Conservation (phyloP, 2,888 invertebrate genomes). For the Isoperla grammatica region DNA sequence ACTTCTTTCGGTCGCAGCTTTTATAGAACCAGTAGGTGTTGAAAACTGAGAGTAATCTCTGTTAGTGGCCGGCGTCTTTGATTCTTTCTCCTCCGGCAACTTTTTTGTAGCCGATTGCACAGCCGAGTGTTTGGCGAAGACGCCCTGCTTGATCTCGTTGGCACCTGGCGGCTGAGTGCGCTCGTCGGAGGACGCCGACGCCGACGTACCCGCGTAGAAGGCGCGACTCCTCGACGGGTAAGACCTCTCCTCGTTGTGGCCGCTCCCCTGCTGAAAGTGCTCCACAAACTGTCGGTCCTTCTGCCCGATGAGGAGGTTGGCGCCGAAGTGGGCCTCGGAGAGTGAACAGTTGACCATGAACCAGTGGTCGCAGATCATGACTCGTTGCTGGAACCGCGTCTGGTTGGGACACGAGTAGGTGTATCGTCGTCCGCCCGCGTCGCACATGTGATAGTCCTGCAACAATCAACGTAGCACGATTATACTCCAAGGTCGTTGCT, state of each 20-base stretch:
- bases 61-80: too few relatives aligned
- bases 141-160: too few relatives aligned
- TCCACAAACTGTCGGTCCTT: conserved; percentile 64
- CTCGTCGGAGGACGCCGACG: neutral
- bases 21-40: too few relatives aligned
- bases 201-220: too few relatives aligned
- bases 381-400: conserved; percentile 72
- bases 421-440: conserved; percentile 68
- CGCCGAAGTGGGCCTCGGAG: conserved; percentile 61
- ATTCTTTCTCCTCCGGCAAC: too few relatives aligned
- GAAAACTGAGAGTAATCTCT: too few relatives aligned
- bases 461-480: neutral
- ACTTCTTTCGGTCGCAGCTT: neutral
- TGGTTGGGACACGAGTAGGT: conserved; percentile 74
- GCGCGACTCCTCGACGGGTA: neutral
- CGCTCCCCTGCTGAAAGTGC: neutral
- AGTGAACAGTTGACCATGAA: conserved; percentile 75
- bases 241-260: neutral
- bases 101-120: too few relatives aligned
- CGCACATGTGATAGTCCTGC: conserved; percentile 78
- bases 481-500: neutral
- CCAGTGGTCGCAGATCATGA: conserved; percentile 78
- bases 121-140: too few relatives aligned
- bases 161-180: too few relatives aligned
- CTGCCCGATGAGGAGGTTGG: conserved; percentile 68